These are phyloP conservation scores for Anguilla megastoma DNA, from an alignment of 2,797 vertebrate genomes.

Conservation along the genomic window DNA sequence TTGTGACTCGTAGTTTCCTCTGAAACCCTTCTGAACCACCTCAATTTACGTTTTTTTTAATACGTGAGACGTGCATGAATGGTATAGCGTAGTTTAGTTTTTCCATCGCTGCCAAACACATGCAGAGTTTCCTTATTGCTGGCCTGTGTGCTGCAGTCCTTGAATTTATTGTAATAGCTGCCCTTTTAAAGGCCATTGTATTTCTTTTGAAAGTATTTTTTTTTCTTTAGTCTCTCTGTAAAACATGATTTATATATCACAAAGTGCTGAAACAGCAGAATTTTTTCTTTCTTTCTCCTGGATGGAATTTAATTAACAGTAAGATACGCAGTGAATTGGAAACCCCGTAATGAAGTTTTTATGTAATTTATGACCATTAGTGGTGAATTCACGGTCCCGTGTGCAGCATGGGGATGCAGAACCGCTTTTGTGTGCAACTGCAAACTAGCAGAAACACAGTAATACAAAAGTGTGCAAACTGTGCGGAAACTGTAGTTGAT, in stretches of 20 bases:
- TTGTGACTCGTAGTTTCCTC: slow-evolving; percentile 30
- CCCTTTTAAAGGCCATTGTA: slow-evolving; percentile 45
- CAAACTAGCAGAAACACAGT: slow-evolving; percentile 17
- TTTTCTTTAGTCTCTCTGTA: slow-evolving; percentile 49
- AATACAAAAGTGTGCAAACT: slow-evolving; percentile 21
- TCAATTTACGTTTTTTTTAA: slow-evolving; percentile 33
- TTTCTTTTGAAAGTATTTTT: slow-evolving; percentile 41
- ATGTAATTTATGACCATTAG: slow-evolving; percentile 55
- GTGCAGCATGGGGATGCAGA: slow-evolving; percentile 49
- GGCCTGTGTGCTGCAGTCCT: slow-evolving; percentile 28
- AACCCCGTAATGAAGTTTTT: slow-evolving; percentile 63
- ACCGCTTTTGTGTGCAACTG: slow-evolving; percentile 47
- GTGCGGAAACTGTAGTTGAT: background rate
- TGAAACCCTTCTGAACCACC: slow-evolving; percentile 21
- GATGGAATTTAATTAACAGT: slow-evolving; percentile 67
- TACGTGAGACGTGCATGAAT: background rate
- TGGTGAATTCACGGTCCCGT: slow-evolving; percentile 49
- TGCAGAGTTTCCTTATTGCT: slow-evolving; percentile 28
- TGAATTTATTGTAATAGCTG: slow-evolving; percentile 45
- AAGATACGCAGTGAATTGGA: slow-evolving; percentile 59
- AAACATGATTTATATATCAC: slow-evolving; percentile 56
- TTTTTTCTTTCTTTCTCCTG: slow-evolving; percentile 46
- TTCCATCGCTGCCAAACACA: slow-evolving; percentile 31
- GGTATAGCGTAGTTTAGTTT: slow-evolving; percentile 28
- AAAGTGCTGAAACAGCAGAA: slow-evolving; percentile 53